These are phyloP conservation scores for Conopomorpha cramerella DNA, from an alignment of 1,140 invertebrate genomes.

Conservation along the genomic window DNA sequence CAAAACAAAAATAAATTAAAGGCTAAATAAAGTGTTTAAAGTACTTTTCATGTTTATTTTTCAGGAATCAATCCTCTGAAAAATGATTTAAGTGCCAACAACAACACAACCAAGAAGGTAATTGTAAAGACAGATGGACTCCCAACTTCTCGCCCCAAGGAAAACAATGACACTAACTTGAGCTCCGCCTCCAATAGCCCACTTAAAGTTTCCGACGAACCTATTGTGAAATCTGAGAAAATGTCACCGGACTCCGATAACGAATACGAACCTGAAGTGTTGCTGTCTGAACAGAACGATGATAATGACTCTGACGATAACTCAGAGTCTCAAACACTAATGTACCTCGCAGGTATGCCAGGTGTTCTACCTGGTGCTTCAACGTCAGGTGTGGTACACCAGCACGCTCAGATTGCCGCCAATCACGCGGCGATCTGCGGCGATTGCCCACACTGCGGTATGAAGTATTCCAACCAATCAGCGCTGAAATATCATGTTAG, in stretches of 20 bases:
- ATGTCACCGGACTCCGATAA: slow-evolving; percentile 48
- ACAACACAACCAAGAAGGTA: slow-evolving; percentile 30
- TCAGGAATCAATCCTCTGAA: slow-evolving; percentile 48
- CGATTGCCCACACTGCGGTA: slow-evolving; percentile 69
- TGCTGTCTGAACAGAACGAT: slow-evolving; percentile 48
- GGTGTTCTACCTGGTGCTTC: slow-evolving; percentile 28
- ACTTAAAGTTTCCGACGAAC: slow-evolving; percentile 27
- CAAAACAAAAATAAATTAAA: slow-evolving; percentile 1
- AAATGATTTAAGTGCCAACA: slow-evolving; percentile 25
- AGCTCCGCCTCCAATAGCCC: slow-evolving; percentile 27
- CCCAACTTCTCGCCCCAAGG: too few relatives aligned
- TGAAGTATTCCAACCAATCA: slow-evolving; percentile 68
- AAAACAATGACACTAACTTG: slow-evolving; percentile 19
- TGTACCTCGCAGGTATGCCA: slow-evolving; percentile 44
- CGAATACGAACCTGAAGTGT: slow-evolving; percentile 52
- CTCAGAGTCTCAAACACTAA: slow-evolving; percentile 38
- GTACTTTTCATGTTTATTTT: slow-evolving; percentile 8
- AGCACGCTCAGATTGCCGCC: too few relatives aligned
- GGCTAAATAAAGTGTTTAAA: background rate
- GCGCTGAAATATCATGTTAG: slow-evolving; percentile 72
- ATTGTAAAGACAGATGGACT: slow-evolving; percentile 31
- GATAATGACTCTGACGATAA: slow-evolving; percentile 28
- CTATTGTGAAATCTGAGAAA: slow-evolving; percentile 42
- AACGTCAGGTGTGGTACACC: slow-evolving; percentile 30
- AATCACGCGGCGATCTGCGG: slow-evolving; percentile 65